These are phyloP conservation scores for Polyergus mexicanus DNA, from an alignment of 1,140 invertebrate genomes.

Conservation along the genomic window DNA sequence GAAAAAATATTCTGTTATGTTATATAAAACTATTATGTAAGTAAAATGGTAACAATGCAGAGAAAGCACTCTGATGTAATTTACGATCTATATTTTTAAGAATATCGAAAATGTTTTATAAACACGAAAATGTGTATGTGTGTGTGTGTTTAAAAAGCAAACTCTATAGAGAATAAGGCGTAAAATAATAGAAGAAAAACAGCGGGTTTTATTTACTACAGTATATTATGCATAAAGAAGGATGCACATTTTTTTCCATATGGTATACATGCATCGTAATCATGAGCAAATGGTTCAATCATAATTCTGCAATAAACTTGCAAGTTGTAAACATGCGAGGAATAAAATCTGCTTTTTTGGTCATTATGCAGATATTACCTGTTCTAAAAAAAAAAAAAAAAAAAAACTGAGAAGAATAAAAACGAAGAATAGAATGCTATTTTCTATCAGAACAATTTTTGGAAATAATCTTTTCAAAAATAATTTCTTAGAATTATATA, in stretches of 20 bases:
- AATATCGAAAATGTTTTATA: too few relatives aligned
- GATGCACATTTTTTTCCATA: not conserved
- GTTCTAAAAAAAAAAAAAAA: not conserved
- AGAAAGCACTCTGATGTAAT: not conserved
- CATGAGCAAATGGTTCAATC: not conserved
- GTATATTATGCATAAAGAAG: not conserved
- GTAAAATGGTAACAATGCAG: not conserved
- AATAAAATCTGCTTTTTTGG: not conserved
- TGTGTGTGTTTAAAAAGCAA: too few relatives aligned
- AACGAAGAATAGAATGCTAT: not conserved
- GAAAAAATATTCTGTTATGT: constrained; percentile 1
- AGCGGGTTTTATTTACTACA: too few relatives aligned
- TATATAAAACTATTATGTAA: not conserved
- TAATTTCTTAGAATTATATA: too few relatives aligned
- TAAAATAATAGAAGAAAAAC: too few relatives aligned
- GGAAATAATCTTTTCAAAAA: too few relatives aligned
- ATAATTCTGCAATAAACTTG: not conserved
- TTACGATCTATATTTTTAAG: not conserved
- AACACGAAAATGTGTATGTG: too few relatives aligned
- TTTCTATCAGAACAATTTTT: too few relatives aligned
- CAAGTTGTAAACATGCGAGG: not conserved
- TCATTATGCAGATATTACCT: too few relatives aligned
- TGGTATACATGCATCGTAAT: not conserved
- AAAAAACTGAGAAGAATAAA: not conserved
- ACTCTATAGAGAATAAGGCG: too few relatives aligned